Evolutionary conservation across 1,140 invertebrate genomes (phyloP).

Genomic region (Mactra quadrangularis): DNA sequence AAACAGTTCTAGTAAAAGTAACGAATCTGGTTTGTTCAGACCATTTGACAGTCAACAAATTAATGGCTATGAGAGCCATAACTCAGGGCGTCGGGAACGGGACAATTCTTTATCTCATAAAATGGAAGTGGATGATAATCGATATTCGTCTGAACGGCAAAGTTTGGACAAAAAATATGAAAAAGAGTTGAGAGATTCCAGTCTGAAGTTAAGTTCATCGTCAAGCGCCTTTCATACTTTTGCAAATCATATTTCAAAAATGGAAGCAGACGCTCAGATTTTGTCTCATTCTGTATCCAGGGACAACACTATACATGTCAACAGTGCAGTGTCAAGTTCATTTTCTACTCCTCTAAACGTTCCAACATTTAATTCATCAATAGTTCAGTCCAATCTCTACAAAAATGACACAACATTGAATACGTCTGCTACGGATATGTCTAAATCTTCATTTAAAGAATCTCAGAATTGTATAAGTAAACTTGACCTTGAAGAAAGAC

Average conservation of each 20-base stretch:
- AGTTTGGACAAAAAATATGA: background rate
- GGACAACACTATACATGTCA: background rate
- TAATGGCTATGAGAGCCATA: conserved; percentile 55
- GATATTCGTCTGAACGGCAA: conserved; percentile 26
- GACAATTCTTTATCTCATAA: conserved; percentile 1
- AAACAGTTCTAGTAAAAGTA: conserved; percentile 48
- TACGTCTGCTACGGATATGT: background rate
- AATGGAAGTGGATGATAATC: conserved; percentile 35
- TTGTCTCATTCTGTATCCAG: conserved; percentile 29
- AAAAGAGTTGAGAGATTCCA: background rate
- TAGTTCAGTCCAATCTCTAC: conserved; percentile 20
- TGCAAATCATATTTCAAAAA: conserved; percentile 36
- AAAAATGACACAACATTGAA: background rate
- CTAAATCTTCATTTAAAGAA: conserved; percentile 13
- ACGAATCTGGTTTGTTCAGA: conserved; percentile 69
- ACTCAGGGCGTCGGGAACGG: conserved; percentile 20
- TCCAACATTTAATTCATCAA: conserved; percentile 38
- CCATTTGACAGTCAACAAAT: conserved; percentile 70
- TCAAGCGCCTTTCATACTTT: conserved; percentile 52
- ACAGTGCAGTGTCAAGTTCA: background rate
- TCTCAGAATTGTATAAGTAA: conserved; percentile 66
- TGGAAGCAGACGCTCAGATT: conserved; percentile 24
- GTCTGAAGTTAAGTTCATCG: conserved; percentile 10
- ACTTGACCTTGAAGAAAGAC: conserved; percentile 72
- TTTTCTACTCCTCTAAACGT: conserved; percentile 47